A percentile compares a stretch with the other conserved stretches of the same genome.
These are phyloP conservation scores for Magallana angulata DNA, from an alignment of 1,140 invertebrate species.

Conservation along the genomic window DNA sequence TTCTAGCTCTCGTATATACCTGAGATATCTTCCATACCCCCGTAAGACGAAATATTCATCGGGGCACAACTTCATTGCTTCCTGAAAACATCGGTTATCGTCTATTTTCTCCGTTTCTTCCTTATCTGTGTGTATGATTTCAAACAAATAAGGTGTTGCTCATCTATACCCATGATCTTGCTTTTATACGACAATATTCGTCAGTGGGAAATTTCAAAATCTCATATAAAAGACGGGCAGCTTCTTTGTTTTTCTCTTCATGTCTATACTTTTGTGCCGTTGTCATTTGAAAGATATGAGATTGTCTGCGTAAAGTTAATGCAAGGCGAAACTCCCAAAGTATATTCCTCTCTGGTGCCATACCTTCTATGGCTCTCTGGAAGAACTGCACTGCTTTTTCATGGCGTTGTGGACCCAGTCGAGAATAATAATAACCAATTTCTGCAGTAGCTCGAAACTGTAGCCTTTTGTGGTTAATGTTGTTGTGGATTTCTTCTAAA, in stretches of 20 bases:
- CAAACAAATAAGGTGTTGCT: no score
- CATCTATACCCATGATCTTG: background rate
- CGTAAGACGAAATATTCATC: no score
- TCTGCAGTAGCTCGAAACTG: background rate
- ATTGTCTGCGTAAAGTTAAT: background rate
- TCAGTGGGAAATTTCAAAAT: background rate
- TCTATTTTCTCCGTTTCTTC: no score
- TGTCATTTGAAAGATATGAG: conserved; percentile 20
- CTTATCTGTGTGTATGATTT: no score
- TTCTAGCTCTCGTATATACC: no score
- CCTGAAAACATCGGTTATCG: no score
- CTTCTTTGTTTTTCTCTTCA: background rate
- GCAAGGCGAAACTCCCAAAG: conserved; percentile 1
- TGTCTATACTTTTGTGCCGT: background rate
- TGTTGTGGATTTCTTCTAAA: no score
- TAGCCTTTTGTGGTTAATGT: no score
- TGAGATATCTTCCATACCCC: no score
- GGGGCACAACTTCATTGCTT: no score
- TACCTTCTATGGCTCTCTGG: background rate
- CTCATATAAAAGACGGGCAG: background rate
- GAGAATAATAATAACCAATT: background rate
- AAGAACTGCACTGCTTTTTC: background rate
- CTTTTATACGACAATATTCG: background rate
- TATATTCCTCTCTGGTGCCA: background rate
- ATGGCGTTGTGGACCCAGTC: background rate